These are phyloP conservation scores for Araneus ventricosus DNA, from an alignment of 1,140 invertebrate species.

Conservation along the genomic window DNA sequence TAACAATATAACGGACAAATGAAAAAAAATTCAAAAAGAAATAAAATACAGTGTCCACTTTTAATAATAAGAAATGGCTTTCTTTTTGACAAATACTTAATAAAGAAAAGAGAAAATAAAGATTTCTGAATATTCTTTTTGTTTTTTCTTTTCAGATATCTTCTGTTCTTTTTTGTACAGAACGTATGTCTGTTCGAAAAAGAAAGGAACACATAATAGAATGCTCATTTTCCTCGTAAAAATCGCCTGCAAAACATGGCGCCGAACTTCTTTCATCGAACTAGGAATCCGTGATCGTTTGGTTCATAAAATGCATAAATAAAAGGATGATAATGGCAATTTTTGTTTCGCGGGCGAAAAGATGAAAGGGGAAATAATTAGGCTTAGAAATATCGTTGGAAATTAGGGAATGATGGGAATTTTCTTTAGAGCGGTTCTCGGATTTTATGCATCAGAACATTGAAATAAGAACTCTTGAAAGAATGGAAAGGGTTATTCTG, in stretches of 20 bases:
- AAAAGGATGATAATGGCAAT: constrained; percentile 65
- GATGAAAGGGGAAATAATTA: constrained; percentile 64
- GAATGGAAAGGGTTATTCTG: neutral
- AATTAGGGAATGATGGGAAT: constrained; percentile 17
- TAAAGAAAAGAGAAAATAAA: neutral
- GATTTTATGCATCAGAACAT: constrained; percentile 41
- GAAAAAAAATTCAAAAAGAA: neutral
- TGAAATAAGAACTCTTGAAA: constrained; percentile 2
- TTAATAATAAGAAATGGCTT: constrained; percentile 68
- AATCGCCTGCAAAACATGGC: constrained; percentile 51
- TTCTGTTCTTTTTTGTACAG: neutral
- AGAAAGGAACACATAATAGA: constrained; percentile 13
- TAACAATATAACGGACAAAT: constrained; percentile 69
- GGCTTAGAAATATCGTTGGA: constrained; percentile 39
- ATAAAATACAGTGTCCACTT: constrained; percentile 62
- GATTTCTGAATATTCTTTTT: neutral
- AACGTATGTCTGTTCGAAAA: neutral
- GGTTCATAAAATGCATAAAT: constrained; percentile 20
- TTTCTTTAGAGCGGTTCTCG: neutral
- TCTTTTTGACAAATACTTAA: constrained; percentile 39
- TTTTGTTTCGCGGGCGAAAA: constrained; percentile 57
- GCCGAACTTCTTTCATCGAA: constrained; percentile 38
- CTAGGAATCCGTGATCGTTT: constrained; percentile 45
- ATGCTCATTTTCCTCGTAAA: constrained; percentile 66
- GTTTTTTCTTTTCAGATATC: neutral